A percentile compares a stretch with the other conserved stretches of the same genome.
Conservation (phyloP, 2,888 invertebrate species). For the Mythimna loreyi region DNA sequence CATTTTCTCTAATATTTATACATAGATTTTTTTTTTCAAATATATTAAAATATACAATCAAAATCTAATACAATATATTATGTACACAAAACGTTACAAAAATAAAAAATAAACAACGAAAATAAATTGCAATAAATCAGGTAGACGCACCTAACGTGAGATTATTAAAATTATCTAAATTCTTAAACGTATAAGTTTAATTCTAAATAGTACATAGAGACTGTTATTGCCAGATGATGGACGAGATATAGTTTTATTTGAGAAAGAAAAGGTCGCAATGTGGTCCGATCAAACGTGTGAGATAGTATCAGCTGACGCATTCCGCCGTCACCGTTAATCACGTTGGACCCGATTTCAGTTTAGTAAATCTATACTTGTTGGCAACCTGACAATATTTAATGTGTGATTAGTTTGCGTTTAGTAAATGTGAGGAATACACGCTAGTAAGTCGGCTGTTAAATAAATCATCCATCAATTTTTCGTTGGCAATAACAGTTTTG, state of each 20-base stretch:
- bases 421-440: conserved; percentile 52
- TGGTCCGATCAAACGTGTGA: conserved; percentile 46
- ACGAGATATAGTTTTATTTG: conserved; percentile 39
- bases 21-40: conserved; percentile 19
- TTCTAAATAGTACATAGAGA: conserved; percentile 37
- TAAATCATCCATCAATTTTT: conserved; percentile 60
- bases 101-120: conserved; percentile 59
- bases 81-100: conserved; percentile 62
- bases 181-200: conserved; percentile 36
- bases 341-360: conserved; percentile 55
- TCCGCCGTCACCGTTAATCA: conserved; percentile 54
- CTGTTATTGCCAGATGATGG: conserved; percentile 43
- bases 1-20: conserved; percentile 42
- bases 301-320: conserved; percentile 45
- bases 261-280: conserved; percentile 27
- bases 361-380: conserved; percentile 58
- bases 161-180: conserved; percentile 50
- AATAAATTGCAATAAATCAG: conserved; percentile 47
- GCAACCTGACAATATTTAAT: conserved; percentile 65
- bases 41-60: conserved; percentile 57
- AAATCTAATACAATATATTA: conserved; percentile 58
- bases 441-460: conserved; percentile 56
- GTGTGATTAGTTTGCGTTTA: conserved; percentile 58
- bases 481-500: conserved; percentile 57
- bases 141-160: conserved; percentile 43